Evolutionary conservation across 2,113 vertebrate species (phyloP), one percentile per base, ranked within the genome.

Genomic region (Pterophyllum scalare): DNA sequence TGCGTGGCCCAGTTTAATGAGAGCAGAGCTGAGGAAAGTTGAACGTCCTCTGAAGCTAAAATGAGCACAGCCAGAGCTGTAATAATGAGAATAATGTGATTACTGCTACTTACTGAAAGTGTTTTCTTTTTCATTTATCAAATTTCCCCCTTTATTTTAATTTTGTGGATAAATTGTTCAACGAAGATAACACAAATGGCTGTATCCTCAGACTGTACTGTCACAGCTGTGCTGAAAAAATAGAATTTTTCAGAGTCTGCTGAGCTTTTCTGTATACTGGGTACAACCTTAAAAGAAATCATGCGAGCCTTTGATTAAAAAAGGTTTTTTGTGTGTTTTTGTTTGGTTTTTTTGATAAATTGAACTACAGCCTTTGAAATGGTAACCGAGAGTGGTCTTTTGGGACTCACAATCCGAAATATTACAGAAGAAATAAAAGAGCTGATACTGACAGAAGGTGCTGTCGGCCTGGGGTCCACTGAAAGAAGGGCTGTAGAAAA

Each of bases 281-380:
- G 15, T 52, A 2, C 28, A 7, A 52, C 65, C 40, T 1, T 13
- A 52, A 28, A 28, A 19, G 64, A 46, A 46, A 20, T 13, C 0
- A 52, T 46, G 22, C 0, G 26, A 12, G 64, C 22, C 0, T 3
- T 0, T 33, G 26, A 54, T n/a, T 5, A 1, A 13, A 14, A 33
- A 33, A 33, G 31, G 5, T 33, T 33, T 6, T 35, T 6, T 43
- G 5, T 65, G 3, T 65, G 4, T 38, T 38, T 65, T 43, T n/a
- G 20, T 20, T 54, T 61, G 38, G 38, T 67, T 56, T 56, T 15
- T 11, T 24, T 31, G 31, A 61, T 19, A 43, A 56, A 52, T 3
- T 33, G 28, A 52, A 6, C 64, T 67, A 24, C 64, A 49, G 49
- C 2, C 49, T 52, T 7, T 20, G 49, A 22, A 28, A 46, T 28